Conservation (phyloP, 1,140 invertebrate species). For the Brachionus angularis region DNA sequence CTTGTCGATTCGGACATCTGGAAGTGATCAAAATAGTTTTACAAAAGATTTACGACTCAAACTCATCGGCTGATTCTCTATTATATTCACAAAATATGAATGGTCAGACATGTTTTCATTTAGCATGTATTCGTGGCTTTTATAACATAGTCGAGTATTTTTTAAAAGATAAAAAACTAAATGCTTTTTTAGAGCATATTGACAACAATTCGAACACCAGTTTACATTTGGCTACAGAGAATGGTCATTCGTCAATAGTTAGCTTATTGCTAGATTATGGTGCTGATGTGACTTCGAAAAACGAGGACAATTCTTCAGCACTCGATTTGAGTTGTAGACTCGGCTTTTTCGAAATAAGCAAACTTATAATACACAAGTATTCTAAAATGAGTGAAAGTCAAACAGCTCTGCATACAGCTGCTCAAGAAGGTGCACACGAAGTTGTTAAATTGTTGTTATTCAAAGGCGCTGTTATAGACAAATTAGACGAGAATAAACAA, state of each 20-base stretch:
- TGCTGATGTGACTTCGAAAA: constrained; percentile 36
- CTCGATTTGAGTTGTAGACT: constrained; percentile 31
- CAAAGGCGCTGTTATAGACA: constrained; percentile 23
- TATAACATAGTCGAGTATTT: constrained; percentile 43
- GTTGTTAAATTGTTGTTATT: constrained; percentile 15
- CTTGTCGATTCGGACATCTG: constrained; percentile 31
- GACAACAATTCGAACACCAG: constrained; percentile 37
- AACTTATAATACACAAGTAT: constrained; percentile 33
- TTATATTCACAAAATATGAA: constrained; percentile 22
- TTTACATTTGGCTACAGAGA: constrained; percentile 29
- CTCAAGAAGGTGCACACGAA: constrained; percentile 25
- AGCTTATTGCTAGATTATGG: constrained; percentile 41
- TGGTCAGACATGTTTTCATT: constrained; percentile 40
- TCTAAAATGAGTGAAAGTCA: constrained; percentile 38
- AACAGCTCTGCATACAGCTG: constrained; percentile 25
- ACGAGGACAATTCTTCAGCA: constrained; percentile 18
- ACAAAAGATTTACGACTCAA: constrained; percentile 17
- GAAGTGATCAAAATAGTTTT: constrained; percentile 30
- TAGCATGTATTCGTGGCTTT: constrained; percentile 32
- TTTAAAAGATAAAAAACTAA: constrained; percentile 14
- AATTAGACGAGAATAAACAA: constrained; percentile 28
- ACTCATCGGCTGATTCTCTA: not conserved
- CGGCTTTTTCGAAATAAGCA: constrained; percentile 40
- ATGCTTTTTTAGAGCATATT: constrained; percentile 23
- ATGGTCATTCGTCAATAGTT: constrained; percentile 22